Percentiles rank a stretch among this genome's conserved stretches.
phyloP scores from a whole-genome alignment of 2,113 vertebrate species.

The Paracanthobrama guichenoti region DNA sequence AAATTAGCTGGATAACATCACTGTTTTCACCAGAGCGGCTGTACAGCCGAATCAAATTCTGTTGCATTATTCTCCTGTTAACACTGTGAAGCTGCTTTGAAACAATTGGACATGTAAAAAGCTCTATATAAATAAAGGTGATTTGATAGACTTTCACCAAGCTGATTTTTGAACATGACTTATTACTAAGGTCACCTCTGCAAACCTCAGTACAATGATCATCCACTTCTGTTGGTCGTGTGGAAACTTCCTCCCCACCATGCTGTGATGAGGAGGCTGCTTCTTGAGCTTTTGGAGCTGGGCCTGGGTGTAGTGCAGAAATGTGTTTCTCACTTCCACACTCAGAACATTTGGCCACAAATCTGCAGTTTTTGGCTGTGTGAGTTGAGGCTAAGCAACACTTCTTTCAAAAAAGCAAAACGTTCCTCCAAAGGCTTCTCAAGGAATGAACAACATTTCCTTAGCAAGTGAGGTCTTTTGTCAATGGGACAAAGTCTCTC shows the following conservation, averaged over 20 bases:
- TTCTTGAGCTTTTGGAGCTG: background rate
- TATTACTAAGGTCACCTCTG: background rate
- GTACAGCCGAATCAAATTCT: no score
- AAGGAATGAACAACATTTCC: background rate
- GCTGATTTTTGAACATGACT: no score
- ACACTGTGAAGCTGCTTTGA: no score
- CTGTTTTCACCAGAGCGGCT: no score
- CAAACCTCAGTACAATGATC: conserved; percentile 39
- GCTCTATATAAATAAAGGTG: no score
- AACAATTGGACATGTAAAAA: no score
- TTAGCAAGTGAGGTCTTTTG: conserved; percentile 12
- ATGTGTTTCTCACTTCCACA: conserved; percentile 35
- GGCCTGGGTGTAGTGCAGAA: conserved; percentile 38
- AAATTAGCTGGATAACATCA: no score
- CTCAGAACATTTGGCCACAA: background rate
- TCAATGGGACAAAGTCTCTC: conserved; percentile 1
- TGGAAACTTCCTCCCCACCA: conserved; percentile 31
- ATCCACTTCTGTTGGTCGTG: background rate
- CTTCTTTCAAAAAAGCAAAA: conserved; percentile 29
- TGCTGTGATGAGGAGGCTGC: background rate
- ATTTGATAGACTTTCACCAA: background rate
- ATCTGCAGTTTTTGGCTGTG: conserved; percentile 34
- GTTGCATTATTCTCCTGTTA: no score
- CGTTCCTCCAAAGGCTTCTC: conserved; percentile 27
- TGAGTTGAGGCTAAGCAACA: conserved; percentile 32